Evolutionary conservation across 2,797 vertebrate genomes (phyloP).

Genomic region (Sarcoramphus papa): DNA sequence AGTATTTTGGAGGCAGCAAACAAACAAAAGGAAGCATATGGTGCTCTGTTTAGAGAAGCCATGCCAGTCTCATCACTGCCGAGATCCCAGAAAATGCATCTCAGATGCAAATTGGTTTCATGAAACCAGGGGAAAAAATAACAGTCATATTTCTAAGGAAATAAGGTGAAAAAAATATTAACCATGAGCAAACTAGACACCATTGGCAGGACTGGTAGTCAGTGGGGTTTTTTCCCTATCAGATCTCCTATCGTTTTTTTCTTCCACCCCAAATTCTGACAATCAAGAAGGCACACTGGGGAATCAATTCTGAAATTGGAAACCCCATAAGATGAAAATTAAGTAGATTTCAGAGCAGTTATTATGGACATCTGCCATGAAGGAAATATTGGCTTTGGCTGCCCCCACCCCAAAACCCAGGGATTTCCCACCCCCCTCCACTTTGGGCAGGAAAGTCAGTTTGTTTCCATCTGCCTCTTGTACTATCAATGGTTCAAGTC

Average conservation of each 20-base stretch:
- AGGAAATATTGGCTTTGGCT: not conserved
- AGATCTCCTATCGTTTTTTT: not conserved
- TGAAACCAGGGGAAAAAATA: not conserved
- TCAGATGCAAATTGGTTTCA: not conserved
- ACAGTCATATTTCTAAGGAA: not conserved
- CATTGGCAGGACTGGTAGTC: not conserved
- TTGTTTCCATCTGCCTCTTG: not conserved
- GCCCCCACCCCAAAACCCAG: not conserved
- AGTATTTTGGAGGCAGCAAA: constrained; percentile 11
- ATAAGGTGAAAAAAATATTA: not conserved
- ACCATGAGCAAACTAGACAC: not conserved
- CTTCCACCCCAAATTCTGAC: not conserved
- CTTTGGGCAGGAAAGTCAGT: too few species aligned
- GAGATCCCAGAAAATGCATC: not conserved
- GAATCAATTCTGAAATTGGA: not conserved
- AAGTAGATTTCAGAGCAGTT: constrained; percentile 35
- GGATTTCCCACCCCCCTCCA: too few species aligned
- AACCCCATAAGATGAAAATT: not conserved
- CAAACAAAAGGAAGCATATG: not conserved
- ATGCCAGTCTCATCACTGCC: not conserved
- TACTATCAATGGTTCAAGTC: not conserved
- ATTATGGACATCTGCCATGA: not conserved
- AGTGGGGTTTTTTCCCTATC: not conserved
- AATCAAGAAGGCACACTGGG: not conserved
- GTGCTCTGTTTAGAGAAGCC: constrained; percentile 7